These are phyloP conservation scores for Halichoeres trimaculatus DNA, from an alignment of 2,113 vertebrate species.

Conservation along the genomic window DNA sequence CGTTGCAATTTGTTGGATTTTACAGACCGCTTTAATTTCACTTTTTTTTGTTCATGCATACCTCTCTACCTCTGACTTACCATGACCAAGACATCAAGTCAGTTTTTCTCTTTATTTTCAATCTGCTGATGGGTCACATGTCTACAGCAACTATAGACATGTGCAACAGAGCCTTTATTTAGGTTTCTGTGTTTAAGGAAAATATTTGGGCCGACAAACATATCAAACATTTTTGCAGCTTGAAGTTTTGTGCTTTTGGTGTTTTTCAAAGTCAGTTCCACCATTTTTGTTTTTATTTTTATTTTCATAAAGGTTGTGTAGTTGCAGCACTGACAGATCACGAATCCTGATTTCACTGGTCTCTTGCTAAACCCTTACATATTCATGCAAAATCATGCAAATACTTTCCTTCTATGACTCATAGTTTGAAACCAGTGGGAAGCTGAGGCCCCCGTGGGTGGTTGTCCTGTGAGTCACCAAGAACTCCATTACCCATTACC, in stretches of 20 bases:
- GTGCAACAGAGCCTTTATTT: neutral
- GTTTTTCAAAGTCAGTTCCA: neutral
- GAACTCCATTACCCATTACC: constrained; percentile 10
- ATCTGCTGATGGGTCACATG: neutral
- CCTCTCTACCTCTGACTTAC: neutral
- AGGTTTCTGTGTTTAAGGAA: neutral
- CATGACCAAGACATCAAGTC: neutral
- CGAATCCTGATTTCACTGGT: neutral
- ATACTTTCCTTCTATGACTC: constrained; percentile 11
- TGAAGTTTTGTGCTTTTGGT: neutral
- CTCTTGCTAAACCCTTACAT: constrained; percentile 2
- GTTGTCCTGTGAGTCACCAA: constrained; percentile 33
- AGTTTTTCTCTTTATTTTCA: neutral
- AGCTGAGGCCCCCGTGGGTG: neutral
- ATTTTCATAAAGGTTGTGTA: neutral
- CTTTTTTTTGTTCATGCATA: neutral
- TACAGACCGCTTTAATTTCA: constrained; percentile 6
- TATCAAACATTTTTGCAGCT: neutral
- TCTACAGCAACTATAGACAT: neutral
- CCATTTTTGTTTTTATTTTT: too few relatives aligned
- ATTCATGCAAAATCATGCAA: constrained; percentile 25
- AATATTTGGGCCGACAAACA: neutral
- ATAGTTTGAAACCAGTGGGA: constrained; percentile 7
- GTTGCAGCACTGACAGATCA: neutral
- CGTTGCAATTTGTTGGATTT: neutral